phyloP scores from a whole-genome alignment of 2,113 vertebrate species.

The Bostrychus sinensis region DNA sequence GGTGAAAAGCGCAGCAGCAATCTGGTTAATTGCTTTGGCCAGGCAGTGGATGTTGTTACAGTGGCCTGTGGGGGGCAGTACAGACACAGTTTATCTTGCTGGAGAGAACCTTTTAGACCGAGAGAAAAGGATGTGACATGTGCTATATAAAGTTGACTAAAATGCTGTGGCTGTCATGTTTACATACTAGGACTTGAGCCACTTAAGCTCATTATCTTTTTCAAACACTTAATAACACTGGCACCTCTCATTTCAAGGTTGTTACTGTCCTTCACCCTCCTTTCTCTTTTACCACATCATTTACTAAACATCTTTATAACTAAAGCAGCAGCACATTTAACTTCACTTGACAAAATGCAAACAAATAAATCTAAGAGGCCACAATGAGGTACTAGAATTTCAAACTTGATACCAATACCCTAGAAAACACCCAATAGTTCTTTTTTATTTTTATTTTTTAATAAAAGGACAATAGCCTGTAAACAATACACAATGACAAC shows the following conservation, averaged over 20 bases:
- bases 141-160: neutral
- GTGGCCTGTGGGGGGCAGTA: slow-evolving; percentile 85
- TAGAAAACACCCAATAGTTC: no score
- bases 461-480: no score
- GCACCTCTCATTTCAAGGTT: slow-evolving; percentile 70
- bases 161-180: neutral
- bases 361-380: slow-evolving; percentile 29
- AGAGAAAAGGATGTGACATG: neutral
- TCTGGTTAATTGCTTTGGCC: slow-evolving; percentile 99
- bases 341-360: neutral
- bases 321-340: neutral
- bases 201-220: slow-evolving; percentile 57
- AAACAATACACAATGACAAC: no score
- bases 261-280: slow-evolving; percentile 42
- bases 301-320: neutral
- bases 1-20: slow-evolving; percentile 97
- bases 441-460: no score
- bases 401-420: no score
- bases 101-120: neutral
- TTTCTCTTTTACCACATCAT: slow-evolving; percentile 25
- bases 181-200: slow-evolving; percentile 54
- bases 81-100: slow-evolving; percentile 24
- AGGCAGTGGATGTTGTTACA: slow-evolving; percentile 99
- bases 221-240: slow-evolving; percentile 58
- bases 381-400: no score